These are phyloP conservation scores for Propithecus deckenii DNA, from an alignment of 2,797 vertebrate species.

Conservation along the genomic window DNA sequence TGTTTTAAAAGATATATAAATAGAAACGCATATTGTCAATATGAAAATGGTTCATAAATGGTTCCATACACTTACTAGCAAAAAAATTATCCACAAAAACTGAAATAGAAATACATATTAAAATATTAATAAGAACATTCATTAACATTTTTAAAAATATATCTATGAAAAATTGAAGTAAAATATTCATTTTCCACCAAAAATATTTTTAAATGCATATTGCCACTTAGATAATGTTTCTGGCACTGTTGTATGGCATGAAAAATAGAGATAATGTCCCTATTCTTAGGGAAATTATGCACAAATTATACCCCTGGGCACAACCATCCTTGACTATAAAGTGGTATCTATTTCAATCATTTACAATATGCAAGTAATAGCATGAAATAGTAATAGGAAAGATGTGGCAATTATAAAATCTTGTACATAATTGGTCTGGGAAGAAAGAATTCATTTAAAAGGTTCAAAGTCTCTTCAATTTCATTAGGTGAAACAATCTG, in stretches of 20 bases:
- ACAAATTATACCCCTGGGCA: not conserved
- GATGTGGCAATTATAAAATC: not conserved
- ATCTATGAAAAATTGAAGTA: not conserved
- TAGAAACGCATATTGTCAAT: not conserved
- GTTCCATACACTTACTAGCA: not conserved
- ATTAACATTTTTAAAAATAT: not conserved
- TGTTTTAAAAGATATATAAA: not conserved
- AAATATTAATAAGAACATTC: not conserved
- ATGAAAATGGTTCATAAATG: not conserved
- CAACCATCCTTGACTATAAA: not conserved
- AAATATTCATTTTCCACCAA: not conserved
- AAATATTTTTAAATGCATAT: not conserved
- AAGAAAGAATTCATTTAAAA: not conserved
- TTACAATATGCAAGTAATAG: not conserved
- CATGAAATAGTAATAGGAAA: not conserved
- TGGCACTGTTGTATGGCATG: not conserved
- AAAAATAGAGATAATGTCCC: not conserved
- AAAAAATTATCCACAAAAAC: not conserved
- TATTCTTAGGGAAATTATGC: not conserved
- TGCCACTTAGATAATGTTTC: not conserved
- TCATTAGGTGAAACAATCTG: not conserved
- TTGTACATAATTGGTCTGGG: not conserved
- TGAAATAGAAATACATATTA: not conserved
- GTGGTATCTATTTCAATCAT: not conserved
- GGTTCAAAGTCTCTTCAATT: not conserved